Evolutionary conservation across 2,888 invertebrate species (phyloP), one percentile per base, ranked within the genome.

Genomic region (Tillus elongatus): DNA sequence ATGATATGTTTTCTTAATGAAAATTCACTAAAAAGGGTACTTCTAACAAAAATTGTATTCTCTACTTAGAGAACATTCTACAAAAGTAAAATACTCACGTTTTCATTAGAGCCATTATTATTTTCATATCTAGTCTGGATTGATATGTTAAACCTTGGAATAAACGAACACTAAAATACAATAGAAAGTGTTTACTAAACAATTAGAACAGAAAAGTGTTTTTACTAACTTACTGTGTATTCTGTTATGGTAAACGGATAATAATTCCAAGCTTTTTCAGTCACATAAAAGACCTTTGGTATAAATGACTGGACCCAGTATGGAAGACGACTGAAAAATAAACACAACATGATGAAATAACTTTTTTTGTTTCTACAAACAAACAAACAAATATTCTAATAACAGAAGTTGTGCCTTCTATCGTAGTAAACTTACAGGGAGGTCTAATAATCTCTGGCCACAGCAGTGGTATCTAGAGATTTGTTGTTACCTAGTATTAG

Each of bases 211-310:
- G 16, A 33, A 36, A 29, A 13, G 14, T n/a, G 19, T 33, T 19
- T 57, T 19, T 9, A 8, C 30, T 19, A 29, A 75, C 78, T 77
- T 68, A 84, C 83, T 47, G 82, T 82, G 54, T 85, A 85, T 62
- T 85, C 85, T 73, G 67, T 91, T 35, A 85, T 77, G 12, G 91
- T 91, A 54, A 77, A 88, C 8, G 92, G 92, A 68, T 89, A 93
- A 66, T 85, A 92, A 65, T 93, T 92, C 91, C 91, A 92, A 9
- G 91, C 88, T 60, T 90, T 91, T 66, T 92, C 92, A 39, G 84
- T 91, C 11, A 92, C 78, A 66, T 92, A 93, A 68, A 92, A 91
- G 60, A 92, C 81, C 64, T 82, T 81, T 46, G 92, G 92, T 56
- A 87, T 79, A 51, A 92, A 66, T 2, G 87, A 79, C 65, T 89